Conservation (phyloP, 1,140 invertebrate genomes). For the Lysiphlebus fabarum region DNA sequence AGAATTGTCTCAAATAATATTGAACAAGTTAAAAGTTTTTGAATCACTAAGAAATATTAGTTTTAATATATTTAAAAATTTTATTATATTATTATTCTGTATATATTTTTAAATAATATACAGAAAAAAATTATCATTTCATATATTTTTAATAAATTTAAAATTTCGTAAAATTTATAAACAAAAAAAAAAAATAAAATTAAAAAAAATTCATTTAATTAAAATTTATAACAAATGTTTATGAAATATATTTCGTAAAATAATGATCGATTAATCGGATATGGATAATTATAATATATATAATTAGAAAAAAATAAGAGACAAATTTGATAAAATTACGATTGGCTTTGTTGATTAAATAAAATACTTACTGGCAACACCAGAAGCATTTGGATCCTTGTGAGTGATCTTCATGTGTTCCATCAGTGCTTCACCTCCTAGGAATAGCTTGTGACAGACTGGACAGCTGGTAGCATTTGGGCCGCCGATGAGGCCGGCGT, state of each 20-base stretch:
- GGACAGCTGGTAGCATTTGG: conserved; percentile 86
- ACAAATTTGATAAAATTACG: conserved; percentile 3
- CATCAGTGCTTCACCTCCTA: conserved; percentile 86
- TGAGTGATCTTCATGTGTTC: conserved; percentile 95
- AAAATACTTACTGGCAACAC: conserved; percentile 81
- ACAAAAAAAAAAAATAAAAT: too few species aligned
- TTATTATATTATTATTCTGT: too few species aligned
- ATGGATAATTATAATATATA: background rate
- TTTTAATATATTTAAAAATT: too few species aligned
- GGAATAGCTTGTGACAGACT: conserved; percentile 89
- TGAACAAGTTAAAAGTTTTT: background rate
- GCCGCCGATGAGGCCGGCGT: conserved; percentile 84
- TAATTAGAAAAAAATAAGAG: conserved; percentile 6
- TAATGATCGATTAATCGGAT: background rate
- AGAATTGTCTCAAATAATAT: background rate
- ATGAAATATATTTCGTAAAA: background rate
- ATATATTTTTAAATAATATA: too few species aligned
- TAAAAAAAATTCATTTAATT: background rate
- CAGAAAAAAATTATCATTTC: too few species aligned
- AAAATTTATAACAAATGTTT: conserved; percentile 3
- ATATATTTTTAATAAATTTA: too few species aligned
- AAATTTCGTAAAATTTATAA: conserved; percentile 5
- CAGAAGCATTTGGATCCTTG: conserved; percentile 85
- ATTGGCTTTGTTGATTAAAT: background rate
- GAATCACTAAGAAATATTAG: too few species aligned